Base-by-base conservation (phyloP, 2,888 invertebrate species). In the Dasysyrphus tricinctus region DNA sequence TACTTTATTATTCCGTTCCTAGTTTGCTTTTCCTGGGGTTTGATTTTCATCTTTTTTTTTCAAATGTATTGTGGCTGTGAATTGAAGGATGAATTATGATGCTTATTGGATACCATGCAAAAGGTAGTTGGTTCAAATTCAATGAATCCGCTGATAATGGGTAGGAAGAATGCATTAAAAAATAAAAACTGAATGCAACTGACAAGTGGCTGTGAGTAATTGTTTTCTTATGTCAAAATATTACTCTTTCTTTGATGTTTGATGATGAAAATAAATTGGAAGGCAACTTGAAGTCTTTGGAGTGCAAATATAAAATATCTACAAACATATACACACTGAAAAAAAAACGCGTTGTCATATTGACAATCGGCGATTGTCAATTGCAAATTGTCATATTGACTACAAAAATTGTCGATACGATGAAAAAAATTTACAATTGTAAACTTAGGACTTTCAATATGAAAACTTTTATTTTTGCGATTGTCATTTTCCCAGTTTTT, bases 1-100 rank as follows among this genome's bases (percentile, higher is more conserved):
- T 76, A 65, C 65, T 65, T 61, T 72, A 67, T 80, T 70, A 56
- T 44, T 49, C 37, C 54, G 8, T 24, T 74, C 42, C 59, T 54
- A 61, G 63, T 75, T 70, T 77, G 39, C 34, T 37, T 5, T 75
- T 75, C 34, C 14, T 51, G 42, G 14, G 37, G 59, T 73, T 12
- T 74, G 63, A 14, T 37, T 51, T 39, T 24, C 24, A n/a, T 24
- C 42, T 37, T 51, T 65, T 67, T 42, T 61, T n/a, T 65, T 5
- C 6, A 9, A 19, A 39, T 74, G 77, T 79, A 75, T 82, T 81
- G 86, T 86, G 70, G 74, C 47, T 75, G 82, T 81, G 86, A 86
- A 86, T 79, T 86, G 86, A 86, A 86, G 82, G 79, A 86, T 86
- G 86, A 86, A 79, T 86, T 86, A 86, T 86, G 86, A 79, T 79